Conservation (phyloP, 2,113 vertebrate species). For the Podilymbus podiceps region DNA sequence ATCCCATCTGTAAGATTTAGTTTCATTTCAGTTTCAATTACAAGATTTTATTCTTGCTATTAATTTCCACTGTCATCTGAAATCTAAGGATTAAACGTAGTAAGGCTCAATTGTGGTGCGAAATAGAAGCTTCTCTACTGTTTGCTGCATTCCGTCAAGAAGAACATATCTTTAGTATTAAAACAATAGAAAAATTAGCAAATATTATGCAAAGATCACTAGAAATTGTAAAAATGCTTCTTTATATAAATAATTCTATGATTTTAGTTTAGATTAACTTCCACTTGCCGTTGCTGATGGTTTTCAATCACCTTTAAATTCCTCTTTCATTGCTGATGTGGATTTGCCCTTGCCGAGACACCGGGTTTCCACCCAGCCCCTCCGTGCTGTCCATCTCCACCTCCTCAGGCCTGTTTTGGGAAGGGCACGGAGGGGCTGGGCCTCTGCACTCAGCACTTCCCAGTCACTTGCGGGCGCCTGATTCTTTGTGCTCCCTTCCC, state of each 20-base stretch:
- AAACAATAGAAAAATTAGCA: neutral
- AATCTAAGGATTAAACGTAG: constrained; percentile 47
- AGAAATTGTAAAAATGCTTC: neutral
- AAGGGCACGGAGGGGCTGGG: too few species aligned
- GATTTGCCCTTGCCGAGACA: neutral
- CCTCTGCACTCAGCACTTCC: neutral
- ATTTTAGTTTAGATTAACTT: neutral
- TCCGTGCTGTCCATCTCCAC: neutral
- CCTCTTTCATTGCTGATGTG: neutral
- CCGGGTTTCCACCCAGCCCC: neutral
- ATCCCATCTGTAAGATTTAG: constrained; percentile 41
- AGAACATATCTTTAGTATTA: neutral
- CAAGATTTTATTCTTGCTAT: constrained; percentile 61
- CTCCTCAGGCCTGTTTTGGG: neutral
- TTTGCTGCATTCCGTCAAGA: neutral
- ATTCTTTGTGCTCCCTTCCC: neutral
- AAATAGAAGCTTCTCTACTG: neutral
- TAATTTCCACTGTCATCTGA: constrained; percentile 67
- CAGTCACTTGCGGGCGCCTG: rapidly evolving
- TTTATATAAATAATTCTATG: neutral
- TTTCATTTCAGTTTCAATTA: constrained; percentile 70
- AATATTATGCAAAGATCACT: neutral
- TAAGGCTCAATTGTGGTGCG: neutral
- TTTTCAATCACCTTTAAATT: neutral
- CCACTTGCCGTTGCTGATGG: neutral